Evolutionary conservation across 2,888 invertebrate genomes (phyloP).

Genomic region (Ceriagrion tenellum): DNA sequence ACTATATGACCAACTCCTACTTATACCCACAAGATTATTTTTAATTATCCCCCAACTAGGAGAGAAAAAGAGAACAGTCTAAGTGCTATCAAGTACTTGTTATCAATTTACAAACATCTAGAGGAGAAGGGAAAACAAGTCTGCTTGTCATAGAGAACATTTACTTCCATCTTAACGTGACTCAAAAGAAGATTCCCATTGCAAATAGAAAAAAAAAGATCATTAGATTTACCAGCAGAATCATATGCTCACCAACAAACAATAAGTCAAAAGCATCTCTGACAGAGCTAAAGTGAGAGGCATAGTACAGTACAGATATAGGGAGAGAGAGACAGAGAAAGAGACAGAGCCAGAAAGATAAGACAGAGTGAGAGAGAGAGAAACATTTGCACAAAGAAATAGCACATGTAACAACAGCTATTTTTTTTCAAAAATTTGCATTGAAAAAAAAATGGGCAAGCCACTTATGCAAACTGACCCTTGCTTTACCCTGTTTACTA

Average conservation of each 20-base stretch:
- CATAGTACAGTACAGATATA: constrained; percentile 40
- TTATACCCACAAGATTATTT: constrained; percentile 58
- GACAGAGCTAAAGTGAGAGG: constrained; percentile 58
- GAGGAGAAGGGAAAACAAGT: constrained; percentile 54
- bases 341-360: constrained; percentile 31
- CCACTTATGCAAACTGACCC: constrained; percentile 31
- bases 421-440: constrained; percentile 37
- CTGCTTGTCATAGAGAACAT: constrained; percentile 40
- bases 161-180: constrained; percentile 36
- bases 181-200: constrained; percentile 35
- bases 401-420: constrained; percentile 52
- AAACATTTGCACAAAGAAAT: constrained; percentile 38
- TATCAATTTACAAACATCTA: constrained; percentile 59
- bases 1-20: constrained; percentile 65
- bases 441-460: constrained; percentile 51
- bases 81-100: constrained; percentile 64
- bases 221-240: constrained; percentile 51
- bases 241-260: constrained; percentile 60
- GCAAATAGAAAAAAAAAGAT: constrained; percentile 38
- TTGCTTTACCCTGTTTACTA: constrained; percentile 63
- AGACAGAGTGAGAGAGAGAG: constrained; percentile 33
- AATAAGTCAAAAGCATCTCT: constrained; percentile 52
- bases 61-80: constrained; percentile 58
- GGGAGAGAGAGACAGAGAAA: constrained; percentile 35
- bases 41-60: constrained; percentile 41